Evolutionary conservation across 1,140 invertebrate species (phyloP), one percentile per base, ranked within the genome.

Genomic region (Thaumetopoea pityocampa): DNA sequence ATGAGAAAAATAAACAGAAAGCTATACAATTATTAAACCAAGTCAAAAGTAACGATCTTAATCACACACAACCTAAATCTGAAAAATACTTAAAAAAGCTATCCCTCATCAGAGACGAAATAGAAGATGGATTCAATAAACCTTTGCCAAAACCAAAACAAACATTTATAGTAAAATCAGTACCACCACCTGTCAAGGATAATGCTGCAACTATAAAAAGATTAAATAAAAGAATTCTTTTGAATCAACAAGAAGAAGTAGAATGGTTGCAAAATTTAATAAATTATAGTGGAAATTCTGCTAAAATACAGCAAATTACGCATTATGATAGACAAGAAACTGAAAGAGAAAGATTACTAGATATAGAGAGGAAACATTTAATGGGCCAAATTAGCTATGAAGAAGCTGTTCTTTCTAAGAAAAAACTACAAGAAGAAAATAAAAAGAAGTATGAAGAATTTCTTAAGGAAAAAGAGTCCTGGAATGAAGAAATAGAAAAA

Each of bases 291-390:
- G 69, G 54, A 49, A 76, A 85, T 57, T 61, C 57, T 12, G 45
- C 55, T 1, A 72, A 67, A 52, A 55, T 85, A 24, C 66, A 83
- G 49, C 62, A 66, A 44, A 35, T 88, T 14, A 68, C 86, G 51
- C 65, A 84, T 29, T 66, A 77, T 29, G 58, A 80, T 27, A 67
- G 84, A 20, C 67, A 80, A 51, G 63, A 82, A 55, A 72, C 58
- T 26, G 77, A 88, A 67, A 71, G 78, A 63, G 64, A 87, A 52
- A 56, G 80, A 36, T 47, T 88, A 12, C 54, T 85, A 15, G 69
- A 85, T 23, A 86, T 88, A 48, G 82, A 88, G 73, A 82, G 55
- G 54, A 88, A 88, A 61, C 87, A 87, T 71, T 57, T 89, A 10
- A 46, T 84, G 51, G 86, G 87, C n/a, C 73, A 87, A 51, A 67